Percentiles rank a stretch among this genome's conserved stretches.
Evolutionary conservation across 1,140 invertebrate species (phyloP).

Genomic region (Hirudo medicinalis): DNA sequence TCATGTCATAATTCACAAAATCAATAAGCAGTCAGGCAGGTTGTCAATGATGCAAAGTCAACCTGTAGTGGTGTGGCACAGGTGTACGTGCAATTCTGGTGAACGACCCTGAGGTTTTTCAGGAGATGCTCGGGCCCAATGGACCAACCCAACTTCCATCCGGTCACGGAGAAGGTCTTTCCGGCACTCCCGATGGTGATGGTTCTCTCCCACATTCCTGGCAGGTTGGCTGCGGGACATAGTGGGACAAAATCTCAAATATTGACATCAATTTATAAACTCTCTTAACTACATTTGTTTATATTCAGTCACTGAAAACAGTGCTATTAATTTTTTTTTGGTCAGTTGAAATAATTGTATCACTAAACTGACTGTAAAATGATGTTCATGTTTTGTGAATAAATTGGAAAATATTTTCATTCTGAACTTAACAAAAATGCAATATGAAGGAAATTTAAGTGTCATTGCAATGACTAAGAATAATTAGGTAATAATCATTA

Average conservation of each 20-base stretch:
- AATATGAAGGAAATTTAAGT: too few species aligned
- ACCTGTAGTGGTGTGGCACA: constrained; percentile 64
- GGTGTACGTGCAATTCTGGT: constrained; percentile 87
- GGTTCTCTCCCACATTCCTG: constrained; percentile 93
- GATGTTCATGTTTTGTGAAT: too few species aligned
- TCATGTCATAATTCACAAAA: too few species aligned
- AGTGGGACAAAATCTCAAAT: background rate
- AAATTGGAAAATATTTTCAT: too few species aligned
- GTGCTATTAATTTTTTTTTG: background rate
- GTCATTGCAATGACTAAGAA: too few species aligned
- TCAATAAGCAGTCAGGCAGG: too few species aligned
- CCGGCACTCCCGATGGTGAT: constrained; percentile 93
- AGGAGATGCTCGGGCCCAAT: constrained; percentile 47
- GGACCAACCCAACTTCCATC: constrained; percentile 76
- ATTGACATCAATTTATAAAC: background rate
- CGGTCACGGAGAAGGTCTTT: constrained; percentile 93
- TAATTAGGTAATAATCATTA: too few species aligned
- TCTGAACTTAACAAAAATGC: too few species aligned
- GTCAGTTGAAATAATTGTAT: background rate
- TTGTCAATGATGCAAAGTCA: too few species aligned
- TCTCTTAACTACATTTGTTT: background rate
- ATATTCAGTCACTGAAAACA: background rate
- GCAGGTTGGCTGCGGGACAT: constrained; percentile 55
- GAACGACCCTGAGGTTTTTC: constrained; percentile 55
- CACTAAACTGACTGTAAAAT: background rate